Percentiles rank a stretch among this genome's conserved stretches.
Conservation (phyloP, 37 sponge, comb jelly and placozoan genomes). For the Halisarca cf. caerulea region DNA sequence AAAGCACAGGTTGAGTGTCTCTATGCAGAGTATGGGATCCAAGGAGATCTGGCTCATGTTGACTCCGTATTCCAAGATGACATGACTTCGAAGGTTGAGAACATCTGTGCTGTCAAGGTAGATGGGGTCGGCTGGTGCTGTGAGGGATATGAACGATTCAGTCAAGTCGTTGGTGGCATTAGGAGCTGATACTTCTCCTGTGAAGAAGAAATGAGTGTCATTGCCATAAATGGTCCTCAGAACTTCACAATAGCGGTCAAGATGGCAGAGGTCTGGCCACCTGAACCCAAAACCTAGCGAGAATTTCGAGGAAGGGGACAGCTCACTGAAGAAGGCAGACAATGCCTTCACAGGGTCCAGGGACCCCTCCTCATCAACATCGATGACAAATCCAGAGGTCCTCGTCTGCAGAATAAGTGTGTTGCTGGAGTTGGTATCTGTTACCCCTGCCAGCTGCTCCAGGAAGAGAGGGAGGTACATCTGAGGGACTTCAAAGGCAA, state of each 20-base stretch:
- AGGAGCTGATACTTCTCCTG: background rate
- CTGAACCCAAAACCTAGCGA: background rate
- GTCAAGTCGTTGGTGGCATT: background rate
- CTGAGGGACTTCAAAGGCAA: background rate
- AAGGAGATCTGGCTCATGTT: background rate
- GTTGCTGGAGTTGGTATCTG: background rate
- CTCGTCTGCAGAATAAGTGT: conserved; percentile 2
- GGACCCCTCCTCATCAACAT: background rate
- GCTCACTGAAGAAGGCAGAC: background rate
- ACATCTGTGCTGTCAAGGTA: background rate
- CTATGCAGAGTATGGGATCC: background rate
- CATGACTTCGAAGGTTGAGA: background rate
- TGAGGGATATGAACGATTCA: background rate
- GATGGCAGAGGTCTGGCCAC: conserved; percentile 9
- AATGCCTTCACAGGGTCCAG: background rate
- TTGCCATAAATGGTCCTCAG: conserved; percentile 2
- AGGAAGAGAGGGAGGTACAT: conserved; percentile 19
- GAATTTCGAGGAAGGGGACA: background rate
- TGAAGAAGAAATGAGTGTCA: conserved; percentile 18
- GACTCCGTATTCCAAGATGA: background rate
- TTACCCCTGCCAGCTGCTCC: background rate
- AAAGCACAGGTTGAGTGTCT: background rate
- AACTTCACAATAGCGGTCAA: background rate
- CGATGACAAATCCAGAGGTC: background rate
- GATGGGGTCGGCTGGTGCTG: background rate